phyloP scores from a whole-genome alignment of 2,888 invertebrate species.

The Drosophila subquinaria region DNA sequence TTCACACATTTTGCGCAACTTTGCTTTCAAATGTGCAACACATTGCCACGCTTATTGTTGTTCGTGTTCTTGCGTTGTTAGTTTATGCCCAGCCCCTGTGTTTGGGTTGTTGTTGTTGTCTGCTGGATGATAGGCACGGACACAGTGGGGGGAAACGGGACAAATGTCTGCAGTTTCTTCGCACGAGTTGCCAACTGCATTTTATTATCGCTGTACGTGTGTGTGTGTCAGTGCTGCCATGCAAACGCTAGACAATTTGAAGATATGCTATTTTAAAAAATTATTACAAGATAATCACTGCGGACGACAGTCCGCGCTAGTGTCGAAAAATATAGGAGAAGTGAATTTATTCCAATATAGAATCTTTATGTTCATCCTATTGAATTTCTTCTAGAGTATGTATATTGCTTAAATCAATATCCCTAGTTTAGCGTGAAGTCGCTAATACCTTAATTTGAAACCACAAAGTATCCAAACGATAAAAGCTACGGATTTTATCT shows the following conservation, averaged over 20 bases:
- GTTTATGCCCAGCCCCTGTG: conserved; percentile 38
- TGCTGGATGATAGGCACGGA: background rate
- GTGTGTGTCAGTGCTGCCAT: conserved; percentile 29
- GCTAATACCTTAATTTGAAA: too few relatives aligned
- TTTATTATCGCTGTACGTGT: conserved; percentile 65
- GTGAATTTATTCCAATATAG: too few relatives aligned
- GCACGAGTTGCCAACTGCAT: conserved; percentile 70
- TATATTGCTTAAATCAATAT: too few relatives aligned
- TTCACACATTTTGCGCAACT: conserved; percentile 75
- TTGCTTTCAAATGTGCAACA: conserved; percentile 78
- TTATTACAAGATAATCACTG: too few relatives aligned
- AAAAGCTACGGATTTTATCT: too few relatives aligned
- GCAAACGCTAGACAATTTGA: background rate
- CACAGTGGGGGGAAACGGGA: conserved; percentile 17
- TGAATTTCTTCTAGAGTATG: too few relatives aligned
- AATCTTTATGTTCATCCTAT: too few relatives aligned
- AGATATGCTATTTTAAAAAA: too few relatives aligned
- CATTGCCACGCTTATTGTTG: conserved; percentile 63
- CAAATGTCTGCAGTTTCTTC: conserved; percentile 52
- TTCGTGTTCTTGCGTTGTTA: conserved; percentile 32
- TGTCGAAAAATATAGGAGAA: too few relatives aligned
- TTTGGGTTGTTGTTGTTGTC: conserved; percentile 9
- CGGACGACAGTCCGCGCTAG: too few relatives aligned
- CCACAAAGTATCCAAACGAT: too few relatives aligned
- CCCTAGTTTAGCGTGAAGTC: too few relatives aligned